These are phyloP conservation scores for Rotaria magnacalcarata DNA, from an alignment of 2,888 invertebrate genomes.

Conservation along the genomic window DNA sequence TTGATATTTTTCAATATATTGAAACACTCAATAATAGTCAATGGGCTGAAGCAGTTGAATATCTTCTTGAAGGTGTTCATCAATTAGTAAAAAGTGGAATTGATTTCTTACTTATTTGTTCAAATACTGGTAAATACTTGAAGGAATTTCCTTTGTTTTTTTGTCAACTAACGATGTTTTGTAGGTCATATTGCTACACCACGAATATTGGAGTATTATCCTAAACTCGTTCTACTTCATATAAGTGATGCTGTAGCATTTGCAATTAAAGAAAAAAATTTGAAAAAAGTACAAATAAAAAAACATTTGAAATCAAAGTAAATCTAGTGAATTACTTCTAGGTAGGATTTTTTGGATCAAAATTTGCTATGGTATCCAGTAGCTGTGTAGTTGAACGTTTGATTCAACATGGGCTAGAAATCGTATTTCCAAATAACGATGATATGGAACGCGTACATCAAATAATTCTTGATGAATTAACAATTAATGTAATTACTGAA, in stretches of 20 bases:
- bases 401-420: not conserved
- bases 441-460: not conserved
- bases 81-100: slow-evolving; percentile 19
- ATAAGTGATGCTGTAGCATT: not conserved
- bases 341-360: slow-evolving; percentile 18
- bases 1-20: not conserved
- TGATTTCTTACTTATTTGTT: slow-evolving; percentile 17
- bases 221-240: not conserved
- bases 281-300: not conserved
- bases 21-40: not conserved
- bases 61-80: not conserved
- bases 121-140: not conserved
- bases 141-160: not conserved
- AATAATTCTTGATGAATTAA: slow-evolving; percentile 4
- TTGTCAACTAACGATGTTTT: not conserved
- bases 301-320: not conserved
- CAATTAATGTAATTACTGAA: slow-evolving; percentile 24
- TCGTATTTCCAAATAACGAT: not conserved
- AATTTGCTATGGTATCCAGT: not conserved
- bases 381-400: not conserved
- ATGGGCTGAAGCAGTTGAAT: not conserved
- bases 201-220: not conserved
- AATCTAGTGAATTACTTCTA: not conserved
- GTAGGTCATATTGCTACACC: slow-evolving; percentile 7
- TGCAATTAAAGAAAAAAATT: not conserved